Evolutionary conservation across 2,113 vertebrate species (phyloP).

Genomic region (Tretioscincus oriximinensis): DNA sequence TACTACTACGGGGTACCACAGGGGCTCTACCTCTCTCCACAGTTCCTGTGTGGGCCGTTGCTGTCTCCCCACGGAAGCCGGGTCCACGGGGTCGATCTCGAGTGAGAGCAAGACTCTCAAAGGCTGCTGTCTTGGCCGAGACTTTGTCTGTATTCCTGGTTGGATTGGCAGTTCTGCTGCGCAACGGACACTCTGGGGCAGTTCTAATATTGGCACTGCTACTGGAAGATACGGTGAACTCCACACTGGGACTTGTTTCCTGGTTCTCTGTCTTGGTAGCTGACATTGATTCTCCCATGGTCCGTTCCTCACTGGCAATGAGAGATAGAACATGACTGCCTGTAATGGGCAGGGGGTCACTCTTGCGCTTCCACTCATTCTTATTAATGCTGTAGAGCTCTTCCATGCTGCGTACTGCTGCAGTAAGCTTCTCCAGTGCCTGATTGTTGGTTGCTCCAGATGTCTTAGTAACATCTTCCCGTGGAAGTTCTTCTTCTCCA

Average conservation of each 20-base stretch:
- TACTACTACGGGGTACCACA: neutral
- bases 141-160: constrained; percentile 60
- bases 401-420: constrained; percentile 94
- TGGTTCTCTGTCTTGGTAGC: constrained; percentile 26
- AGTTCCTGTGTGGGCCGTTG: neutral
- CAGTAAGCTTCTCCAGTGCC: constrained; percentile 90
- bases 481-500: constrained; percentile 70
- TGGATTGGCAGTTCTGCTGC: constrained; percentile 66
- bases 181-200: constrained; percentile 38
- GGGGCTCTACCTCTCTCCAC: neutral
- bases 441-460: constrained; percentile 55
- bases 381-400: constrained; percentile 89
- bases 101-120: constrained; percentile 61
- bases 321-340: constrained; percentile 89
- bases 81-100: constrained; percentile 59
- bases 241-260: neutral
- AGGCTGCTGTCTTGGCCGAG: constrained; percentile 56
- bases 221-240: neutral
- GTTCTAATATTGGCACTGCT: neutral
- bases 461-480: constrained; percentile 73
- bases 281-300: neutral
- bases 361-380: constrained; percentile 92
- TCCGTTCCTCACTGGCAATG: constrained; percentile 75
- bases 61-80: constrained; percentile 3
- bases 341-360: constrained; percentile 71